Evolutionary conservation across 2,888 invertebrate genomes (phyloP).

Genomic region (Catocala fraxini): DNA sequence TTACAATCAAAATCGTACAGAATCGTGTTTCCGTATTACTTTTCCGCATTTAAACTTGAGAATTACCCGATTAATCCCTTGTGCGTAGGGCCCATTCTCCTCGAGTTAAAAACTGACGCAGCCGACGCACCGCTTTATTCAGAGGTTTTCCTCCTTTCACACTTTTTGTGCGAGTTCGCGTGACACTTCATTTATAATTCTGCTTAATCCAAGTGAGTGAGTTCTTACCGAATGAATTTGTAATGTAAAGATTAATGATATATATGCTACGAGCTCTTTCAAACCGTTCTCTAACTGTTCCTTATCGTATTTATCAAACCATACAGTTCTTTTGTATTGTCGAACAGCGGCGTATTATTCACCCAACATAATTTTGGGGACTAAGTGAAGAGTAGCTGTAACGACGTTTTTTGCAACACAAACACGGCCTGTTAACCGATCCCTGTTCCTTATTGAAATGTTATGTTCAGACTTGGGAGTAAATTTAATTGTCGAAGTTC

Average conservation of each 20-base stretch:
- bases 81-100: slow-evolving; percentile 68
- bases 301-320: slow-evolving; percentile 69
- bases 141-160: slow-evolving; percentile 74
- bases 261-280: slow-evolving; percentile 70
- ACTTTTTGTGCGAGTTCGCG: slow-evolving; percentile 78
- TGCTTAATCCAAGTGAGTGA: slow-evolving; percentile 85
- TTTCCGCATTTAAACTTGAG: slow-evolving; percentile 60
- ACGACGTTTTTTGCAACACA: slow-evolving; percentile 50
- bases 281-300: slow-evolving; percentile 65
- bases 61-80: slow-evolving; percentile 69
- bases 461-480: slow-evolving; percentile 76
- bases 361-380: slow-evolving; percentile 21
- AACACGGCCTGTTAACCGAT: slow-evolving; percentile 61
- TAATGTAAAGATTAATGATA: slow-evolving; percentile 86
- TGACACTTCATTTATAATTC: slow-evolving; percentile 87
- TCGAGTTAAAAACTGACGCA: slow-evolving; percentile 76
- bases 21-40: slow-evolving; percentile 53
- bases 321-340: slow-evolving; percentile 56
- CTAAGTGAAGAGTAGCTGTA: slow-evolving; percentile 28
- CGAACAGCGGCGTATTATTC: slow-evolving; percentile 37
- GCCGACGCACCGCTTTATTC: slow-evolving; percentile 63
- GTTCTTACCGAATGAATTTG: slow-evolving; percentile 86
- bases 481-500: slow-evolving; percentile 86
- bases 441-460: slow-evolving; percentile 78
- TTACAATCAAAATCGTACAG: slow-evolving; percentile 52